Evolutionary conservation across 2,113 vertebrate species (phyloP), one percentile per base, ranked within the genome.

Genomic region (Hippotragus niger): DNA sequence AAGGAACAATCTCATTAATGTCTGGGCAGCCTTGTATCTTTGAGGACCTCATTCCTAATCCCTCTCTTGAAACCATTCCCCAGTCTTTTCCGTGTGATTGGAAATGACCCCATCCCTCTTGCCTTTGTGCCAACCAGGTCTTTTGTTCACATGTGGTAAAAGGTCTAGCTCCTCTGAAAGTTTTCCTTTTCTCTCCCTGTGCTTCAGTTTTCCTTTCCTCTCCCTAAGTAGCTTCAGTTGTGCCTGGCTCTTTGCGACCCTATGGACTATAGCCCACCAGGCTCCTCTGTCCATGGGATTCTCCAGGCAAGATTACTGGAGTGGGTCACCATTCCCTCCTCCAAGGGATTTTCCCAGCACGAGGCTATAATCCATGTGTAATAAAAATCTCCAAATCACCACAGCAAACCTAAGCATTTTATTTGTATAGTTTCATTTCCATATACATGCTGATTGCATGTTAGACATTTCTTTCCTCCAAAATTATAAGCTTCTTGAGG

Each of bases 401-500:
- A 52, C 60, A 53, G 58, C 58, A 91, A 64, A 85, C 1, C 14
- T 33, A 50, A 90, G 21, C 14, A 94, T 57, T 57, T 64, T 25
- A 52, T 91, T 90, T 90, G 33, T 76, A 33, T 53, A 88, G 60
- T 71, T 60, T 86, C 55, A 9, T 71, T 83, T 88, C 83, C 29
- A 45, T 21, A 40, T 64, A 29, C 57, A 36, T 83, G 36, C n/a
- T 74, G 45, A 84, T 52, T 92, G 10, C 10, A 43, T 15, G 9
- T 29, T 33, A 43, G 64, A 84, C 55, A 40, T 36, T 88, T 95
- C 36, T 83, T 64, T 52, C 36, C 36, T 60, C 17, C 33, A 84
- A 90, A 94, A 90, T 21, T 43, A 5, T 40, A 95, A 84, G 60
- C 47, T 95, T 47, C 27, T 40, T 82, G 33, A 93, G 15, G 58